These are phyloP conservation scores for Andrena marginata DNA, from an alignment of 2,888 invertebrate species.

Conservation along the genomic window DNA sequence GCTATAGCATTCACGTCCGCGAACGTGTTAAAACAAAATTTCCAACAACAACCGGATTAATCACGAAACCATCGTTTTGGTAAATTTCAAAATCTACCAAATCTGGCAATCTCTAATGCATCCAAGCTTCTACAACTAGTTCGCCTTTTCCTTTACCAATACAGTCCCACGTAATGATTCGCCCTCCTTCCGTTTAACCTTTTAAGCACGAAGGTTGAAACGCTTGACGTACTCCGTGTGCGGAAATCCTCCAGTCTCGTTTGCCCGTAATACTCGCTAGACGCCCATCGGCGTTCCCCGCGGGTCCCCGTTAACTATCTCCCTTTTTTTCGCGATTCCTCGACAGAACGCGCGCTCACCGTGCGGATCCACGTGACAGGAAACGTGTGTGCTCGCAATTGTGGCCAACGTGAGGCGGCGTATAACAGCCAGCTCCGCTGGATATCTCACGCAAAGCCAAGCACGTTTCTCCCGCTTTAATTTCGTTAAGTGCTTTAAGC, in stretches of 20 bases:
- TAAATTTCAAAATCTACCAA: too few relatives aligned
- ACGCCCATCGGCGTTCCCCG: too few relatives aligned
- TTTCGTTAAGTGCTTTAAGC: conserved; percentile 62
- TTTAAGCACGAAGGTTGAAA: too few relatives aligned
- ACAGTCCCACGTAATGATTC: conserved; percentile 1
- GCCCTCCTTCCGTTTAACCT: background rate
- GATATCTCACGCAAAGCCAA: conserved; percentile 54
- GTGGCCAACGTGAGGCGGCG: conserved; percentile 57
- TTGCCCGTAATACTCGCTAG: too few relatives aligned
- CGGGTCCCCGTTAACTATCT: background rate
- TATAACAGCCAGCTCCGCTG: conserved; percentile 43
- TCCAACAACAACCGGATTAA: too few relatives aligned
- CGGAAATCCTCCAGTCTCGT: too few relatives aligned
- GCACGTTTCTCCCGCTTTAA: conserved; percentile 55
- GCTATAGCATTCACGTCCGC: too few relatives aligned
- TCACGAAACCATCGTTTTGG: too few relatives aligned
- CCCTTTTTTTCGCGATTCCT: conserved; percentile 16
- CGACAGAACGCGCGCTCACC: background rate
- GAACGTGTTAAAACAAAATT: too few relatives aligned
- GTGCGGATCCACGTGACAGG: conserved; percentile 53
- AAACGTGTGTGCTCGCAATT: conserved; percentile 56
- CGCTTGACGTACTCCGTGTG: too few relatives aligned
- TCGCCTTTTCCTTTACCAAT: background rate
- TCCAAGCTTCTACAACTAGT: background rate
- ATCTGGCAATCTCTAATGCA: background rate